Base-by-base conservation (phyloP, 2,888 invertebrate species). In the Amphipyra tragopoginis region DNA sequence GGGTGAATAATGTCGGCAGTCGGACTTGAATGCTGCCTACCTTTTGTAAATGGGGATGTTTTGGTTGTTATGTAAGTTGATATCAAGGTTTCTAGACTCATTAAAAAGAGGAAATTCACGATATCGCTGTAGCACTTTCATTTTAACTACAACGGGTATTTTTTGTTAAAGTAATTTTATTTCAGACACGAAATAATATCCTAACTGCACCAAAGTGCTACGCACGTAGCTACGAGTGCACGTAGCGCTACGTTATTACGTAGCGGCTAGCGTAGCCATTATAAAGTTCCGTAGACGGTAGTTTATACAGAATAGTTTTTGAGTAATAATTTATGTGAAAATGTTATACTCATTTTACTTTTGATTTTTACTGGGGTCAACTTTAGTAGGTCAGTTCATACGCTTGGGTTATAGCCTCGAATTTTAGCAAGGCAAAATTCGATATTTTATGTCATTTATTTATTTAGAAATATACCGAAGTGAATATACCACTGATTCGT, bases 1-100 rank as follows among this genome's bases (percentile, higher is more conserved):
- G 79, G 77, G 77, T 82, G 81, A 77, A 73, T 75, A 75, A 77
- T 77, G 79, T 55, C 47, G 62, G 61, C 68, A 77, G 75, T 72
- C 60, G 49, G 65, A 75, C 72, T 72, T 65, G 63, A 80, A 78
- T 71, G 75, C 62, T 69, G 68, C 72, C 67, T 67, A 72, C 74
- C 73, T 79, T 79, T 80, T 75, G 79, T 80, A 65, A 72, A 77
- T 72, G 70, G 53, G 59, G 57, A 70, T 72, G 71, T 64, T 74
- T 76, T 65, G 63, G 60, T 75, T 67, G 64, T 74, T 66, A 66
- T 48, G 59, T 65, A 72, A 72, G 53, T 78, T 75, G 63, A 64
- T 75, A 72, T 61, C 69, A 72, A 64, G 72, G 66, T 42, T 60
- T 59, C 36, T 13, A 36, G 52, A 56, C 13, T 51, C 58, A 61